Percentiles rank a stretch among this genome's conserved stretches.
These are phyloP conservation scores for Heliconius congener DNA, from an alignment of 1,140 invertebrate genomes.

Conservation along the genomic window DNA sequence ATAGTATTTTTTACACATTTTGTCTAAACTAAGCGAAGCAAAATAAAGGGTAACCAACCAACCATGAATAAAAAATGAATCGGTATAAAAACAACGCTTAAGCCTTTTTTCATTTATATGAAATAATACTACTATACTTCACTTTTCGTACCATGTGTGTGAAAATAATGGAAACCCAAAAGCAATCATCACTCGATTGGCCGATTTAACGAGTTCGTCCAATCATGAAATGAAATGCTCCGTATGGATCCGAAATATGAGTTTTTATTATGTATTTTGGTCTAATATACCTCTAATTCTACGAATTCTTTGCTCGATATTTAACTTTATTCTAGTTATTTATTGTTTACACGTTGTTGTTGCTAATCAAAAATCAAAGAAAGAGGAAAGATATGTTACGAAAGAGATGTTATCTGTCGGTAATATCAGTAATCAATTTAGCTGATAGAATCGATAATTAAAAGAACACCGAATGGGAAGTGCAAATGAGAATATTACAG, in stretches of 20 bases:
- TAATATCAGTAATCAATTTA: too few species aligned
- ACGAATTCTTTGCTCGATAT: not conserved
- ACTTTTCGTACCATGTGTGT: conserved; percentile 16
- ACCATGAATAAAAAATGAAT: conserved; percentile 2
- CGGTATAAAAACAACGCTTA: not conserved
- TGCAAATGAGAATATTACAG: too few species aligned
- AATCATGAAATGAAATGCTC: conserved; percentile 18
- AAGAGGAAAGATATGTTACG: too few species aligned
- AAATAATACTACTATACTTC: not conserved
- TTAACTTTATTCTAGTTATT: not conserved
- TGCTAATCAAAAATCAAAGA: too few species aligned
- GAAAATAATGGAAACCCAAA: conserved; percentile 32
- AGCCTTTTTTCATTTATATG: not conserved
- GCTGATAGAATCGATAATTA: too few species aligned
- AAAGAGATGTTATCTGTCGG: too few species aligned
- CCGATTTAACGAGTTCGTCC: conserved; percentile 29
- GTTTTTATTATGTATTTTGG: not conserved
- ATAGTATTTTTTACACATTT: too few species aligned
- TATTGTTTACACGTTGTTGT: too few species aligned
- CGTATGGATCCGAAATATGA: conserved; percentile 5
- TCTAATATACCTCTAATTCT: not conserved
- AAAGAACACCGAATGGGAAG: too few species aligned
- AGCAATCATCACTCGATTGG: conserved; percentile 30
- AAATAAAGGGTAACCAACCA: not conserved
- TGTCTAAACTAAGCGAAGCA: not conserved